A percentile compares a stretch with the other conserved stretches of the same genome.
Conservation (phyloP, 2,797 vertebrate species). For the Acanthurus leucopareius region DNA sequence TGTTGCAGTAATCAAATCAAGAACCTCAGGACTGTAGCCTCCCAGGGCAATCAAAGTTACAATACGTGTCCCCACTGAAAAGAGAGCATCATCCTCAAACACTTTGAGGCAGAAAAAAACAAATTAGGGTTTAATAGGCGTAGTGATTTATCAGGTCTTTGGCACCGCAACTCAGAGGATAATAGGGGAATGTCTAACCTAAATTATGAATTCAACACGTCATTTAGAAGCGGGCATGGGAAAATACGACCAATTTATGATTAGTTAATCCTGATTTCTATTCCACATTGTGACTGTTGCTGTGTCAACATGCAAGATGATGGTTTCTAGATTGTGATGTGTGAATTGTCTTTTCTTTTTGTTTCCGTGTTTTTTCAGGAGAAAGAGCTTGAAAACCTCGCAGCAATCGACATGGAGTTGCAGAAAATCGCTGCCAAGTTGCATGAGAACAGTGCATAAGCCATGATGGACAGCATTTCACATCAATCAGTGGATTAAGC, state of each 20-base stretch:
- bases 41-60: constrained; percentile 41
- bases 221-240: background rate
- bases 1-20: constrained; percentile 51
- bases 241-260: background rate
- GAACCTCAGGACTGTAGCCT: constrained; percentile 49
- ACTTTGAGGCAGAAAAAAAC: constrained; percentile 26
- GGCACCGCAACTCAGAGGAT: constrained; percentile 8
- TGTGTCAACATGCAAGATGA: background rate
- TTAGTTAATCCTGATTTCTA: background rate
- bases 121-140: constrained; percentile 6
- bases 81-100: constrained; percentile 13
- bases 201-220: constrained; percentile 9
- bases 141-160: constrained; percentile 21
- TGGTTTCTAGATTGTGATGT: background rate
- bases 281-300: background rate
- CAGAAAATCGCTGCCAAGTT: constrained; percentile 93
- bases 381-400: constrained; percentile 92
- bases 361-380: constrained; percentile 75
- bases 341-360: constrained; percentile 32
- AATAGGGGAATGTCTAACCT: constrained; percentile 17
- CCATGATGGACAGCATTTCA: constrained; percentile 7
- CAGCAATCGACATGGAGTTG: constrained; percentile 92
- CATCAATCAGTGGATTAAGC: constrained; percentile 19
- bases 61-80: constrained; percentile 32
- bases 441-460: constrained; percentile 84